phyloP scores from a whole-genome alignment of 2,113 vertebrate species.

The Galemys pyrenaicus region DNA sequence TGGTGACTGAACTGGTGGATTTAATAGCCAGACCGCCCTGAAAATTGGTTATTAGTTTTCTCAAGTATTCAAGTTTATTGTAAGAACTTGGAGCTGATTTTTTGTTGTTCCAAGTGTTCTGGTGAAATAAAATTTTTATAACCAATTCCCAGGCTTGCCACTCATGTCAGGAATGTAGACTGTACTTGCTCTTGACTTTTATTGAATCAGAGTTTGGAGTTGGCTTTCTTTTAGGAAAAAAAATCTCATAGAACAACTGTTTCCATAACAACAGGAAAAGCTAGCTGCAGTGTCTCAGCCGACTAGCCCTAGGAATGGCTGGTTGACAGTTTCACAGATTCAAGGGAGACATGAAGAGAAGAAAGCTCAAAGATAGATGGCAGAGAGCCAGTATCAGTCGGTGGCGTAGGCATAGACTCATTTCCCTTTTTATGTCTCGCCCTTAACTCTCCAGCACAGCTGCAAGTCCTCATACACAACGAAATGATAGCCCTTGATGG shows the following conservation, averaged over 20 bases:
- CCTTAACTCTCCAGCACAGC: not conserved
- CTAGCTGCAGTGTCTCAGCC: slow-evolving; percentile 79
- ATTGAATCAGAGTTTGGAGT: not conserved
- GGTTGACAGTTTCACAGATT: slow-evolving; percentile 62
- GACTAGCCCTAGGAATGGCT: slow-evolving; percentile 76
- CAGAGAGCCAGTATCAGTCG: slow-evolving; percentile 59
- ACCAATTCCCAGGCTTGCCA: not conserved
- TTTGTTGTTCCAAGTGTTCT: not conserved
- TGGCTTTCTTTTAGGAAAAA: slow-evolving; percentile 46
- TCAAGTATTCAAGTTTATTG: not conserved
- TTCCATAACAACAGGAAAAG: slow-evolving; percentile 85
- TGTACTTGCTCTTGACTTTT: not conserved
- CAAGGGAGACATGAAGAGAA: slow-evolving; percentile 54
- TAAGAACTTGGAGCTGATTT: not conserved
- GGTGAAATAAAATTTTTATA: slow-evolving; percentile 10
- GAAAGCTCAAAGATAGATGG: slow-evolving; percentile 34
- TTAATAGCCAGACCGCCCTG: not conserved
- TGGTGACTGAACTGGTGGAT: not conserved
- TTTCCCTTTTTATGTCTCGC: not conserved
- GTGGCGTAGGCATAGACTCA: not conserved
- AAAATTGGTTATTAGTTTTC: not conserved
- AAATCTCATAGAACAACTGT: slow-evolving; percentile 73
- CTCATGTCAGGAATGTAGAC: slow-evolving; percentile 15
- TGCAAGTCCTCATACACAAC: not conserved
- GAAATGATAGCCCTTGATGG: not conserved